A percentile compares a stretch with the other conserved stretches of the same genome.
phyloP scores from a whole-genome alignment of 2,888 invertebrate genomes.

The Scaptomyza polygonia region DNA sequence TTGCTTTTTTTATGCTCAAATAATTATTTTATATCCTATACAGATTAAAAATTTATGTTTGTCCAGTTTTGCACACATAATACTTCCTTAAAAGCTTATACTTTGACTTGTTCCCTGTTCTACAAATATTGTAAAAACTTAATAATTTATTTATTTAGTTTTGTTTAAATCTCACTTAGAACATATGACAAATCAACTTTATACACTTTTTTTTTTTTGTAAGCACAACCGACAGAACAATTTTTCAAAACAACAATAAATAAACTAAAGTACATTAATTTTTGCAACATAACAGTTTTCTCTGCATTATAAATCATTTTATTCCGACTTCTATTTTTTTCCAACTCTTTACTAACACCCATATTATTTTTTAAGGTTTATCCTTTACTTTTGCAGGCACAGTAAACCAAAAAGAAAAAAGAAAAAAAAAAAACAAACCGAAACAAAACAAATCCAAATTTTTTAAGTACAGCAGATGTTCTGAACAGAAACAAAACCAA shows the following conservation, averaged over 20 bases:
- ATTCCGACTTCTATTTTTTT: constrained; percentile 83
- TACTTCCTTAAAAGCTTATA: constrained; percentile 17
- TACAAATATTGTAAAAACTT: constrained; percentile 1
- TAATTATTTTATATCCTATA: too few relatives aligned
- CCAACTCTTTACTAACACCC: constrained; percentile 84
- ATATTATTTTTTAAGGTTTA: constrained; percentile 85
- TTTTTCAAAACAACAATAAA: constrained; percentile 2
- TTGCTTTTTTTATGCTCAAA: not conserved
- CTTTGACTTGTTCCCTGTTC: constrained; percentile 13
- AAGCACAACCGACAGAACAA: not conserved
- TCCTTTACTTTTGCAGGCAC: constrained; percentile 85
- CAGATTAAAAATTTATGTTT: not conserved
- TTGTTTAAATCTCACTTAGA: constrained; percentile 10
- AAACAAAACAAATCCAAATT: constrained; percentile 50
- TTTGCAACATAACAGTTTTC: constrained; percentile 38
- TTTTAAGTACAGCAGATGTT: constrained; percentile 71
- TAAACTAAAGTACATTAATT: not conserved
- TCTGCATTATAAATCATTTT: constrained; percentile 76
- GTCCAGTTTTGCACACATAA: constrained; percentile 2
- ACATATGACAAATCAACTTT: not conserved
- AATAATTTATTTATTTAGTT: constrained; percentile 8
- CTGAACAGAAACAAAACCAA: constrained; percentile 66
- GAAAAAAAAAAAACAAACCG: constrained; percentile 4
- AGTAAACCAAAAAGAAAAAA: constrained; percentile 79
- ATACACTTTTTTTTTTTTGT: not conserved